Evolutionary conservation across 2,888 invertebrate genomes (phyloP).

Genomic region (Epirrhoe tristata): DNA sequence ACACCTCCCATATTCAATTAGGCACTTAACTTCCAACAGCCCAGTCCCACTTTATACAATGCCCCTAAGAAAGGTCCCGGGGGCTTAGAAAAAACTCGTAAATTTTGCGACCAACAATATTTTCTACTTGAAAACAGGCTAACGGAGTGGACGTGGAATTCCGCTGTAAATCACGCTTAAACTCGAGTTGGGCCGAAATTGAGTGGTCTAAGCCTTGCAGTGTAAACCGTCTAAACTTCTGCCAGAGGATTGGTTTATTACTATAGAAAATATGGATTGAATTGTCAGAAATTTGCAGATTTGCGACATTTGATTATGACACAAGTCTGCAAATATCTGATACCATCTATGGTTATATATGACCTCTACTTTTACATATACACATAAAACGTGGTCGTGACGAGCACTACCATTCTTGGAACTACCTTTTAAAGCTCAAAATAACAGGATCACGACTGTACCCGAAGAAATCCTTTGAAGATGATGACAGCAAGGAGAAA

Average conservation of each 20-base stretch:
- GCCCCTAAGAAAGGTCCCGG: slow-evolving; percentile 27
- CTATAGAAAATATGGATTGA: not conserved
- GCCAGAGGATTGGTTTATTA: not conserved
- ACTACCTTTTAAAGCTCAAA: too few species aligned
- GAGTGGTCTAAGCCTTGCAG: slow-evolving; percentile 1
- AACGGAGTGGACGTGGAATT: slow-evolving; percentile 15
- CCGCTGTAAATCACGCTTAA: slow-evolving; percentile 8
- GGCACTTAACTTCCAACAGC: slow-evolving; percentile 40
- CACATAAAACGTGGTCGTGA: too few species aligned
- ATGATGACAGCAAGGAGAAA: too few species aligned
- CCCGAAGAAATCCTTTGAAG: too few species aligned
- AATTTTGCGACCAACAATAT: slow-evolving; percentile 44
- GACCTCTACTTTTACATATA: too few species aligned
- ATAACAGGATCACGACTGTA: too few species aligned
- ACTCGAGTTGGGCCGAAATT: slow-evolving; percentile 1
- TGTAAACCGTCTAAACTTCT: not conserved
- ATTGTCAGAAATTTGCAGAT: not conserved
- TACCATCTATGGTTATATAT: too few species aligned
- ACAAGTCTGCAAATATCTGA: too few species aligned
- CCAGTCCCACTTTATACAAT: slow-evolving; percentile 38
- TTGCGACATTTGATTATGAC: too few species aligned
- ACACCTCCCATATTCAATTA: slow-evolving; percentile 41
- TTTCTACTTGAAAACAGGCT: slow-evolving; percentile 38
- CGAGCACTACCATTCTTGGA: too few species aligned
- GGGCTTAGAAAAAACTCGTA: slow-evolving; percentile 39